Base-by-base conservation (phyloP, 2,888 invertebrate genomes). In the Acrobasis consociella region DNA sequence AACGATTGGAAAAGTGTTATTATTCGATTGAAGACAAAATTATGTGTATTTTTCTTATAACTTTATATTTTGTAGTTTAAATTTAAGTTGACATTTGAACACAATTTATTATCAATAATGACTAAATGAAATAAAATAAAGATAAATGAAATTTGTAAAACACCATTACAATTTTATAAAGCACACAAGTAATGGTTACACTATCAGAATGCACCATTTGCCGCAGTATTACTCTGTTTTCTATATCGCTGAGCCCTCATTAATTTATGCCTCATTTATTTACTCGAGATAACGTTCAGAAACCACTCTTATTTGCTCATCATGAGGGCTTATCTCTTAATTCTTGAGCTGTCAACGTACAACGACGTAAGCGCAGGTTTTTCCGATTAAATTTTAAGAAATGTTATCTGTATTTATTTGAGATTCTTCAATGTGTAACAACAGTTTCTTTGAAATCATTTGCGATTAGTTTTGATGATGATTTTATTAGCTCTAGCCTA, bases 251-350 rank as follows among this genome's bases (percentile, higher is more conserved):
- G 74, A 84, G 85, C 80, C 76, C 85, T 87, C 85, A 89, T 89
- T 90, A 90, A 91, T 91, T 89, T 89, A 91, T 87, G 85, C 75
- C 73, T 73, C 81, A 80, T 76, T 80, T 91, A 90, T 91, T 91
- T 91, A 82, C 77, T 71, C 73, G 72, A 90, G 91, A 91, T 91
- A 91, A 77, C 78, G 83, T 82, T 83, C 80, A 86, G 82, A 77
- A 83, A 83, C 82, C 77, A 82, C 82, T 85, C 72, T 73, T 90
- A 90, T 91, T 91, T 91, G 86, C 84, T 79, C 82, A 87, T 85
- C 83, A 86, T 72, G 73, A 66, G 71, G 71, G 91, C 84, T 92
- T 92, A 92, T 92, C 92, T 91, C 87, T 91, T 92, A 91, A 92
- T 90, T 90, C 91, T 89, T 82, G 80, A 84, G 82, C 85, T 91